Conservation (phyloP, 2,113 vertebrate species). For the Pongo abelii region DNA sequence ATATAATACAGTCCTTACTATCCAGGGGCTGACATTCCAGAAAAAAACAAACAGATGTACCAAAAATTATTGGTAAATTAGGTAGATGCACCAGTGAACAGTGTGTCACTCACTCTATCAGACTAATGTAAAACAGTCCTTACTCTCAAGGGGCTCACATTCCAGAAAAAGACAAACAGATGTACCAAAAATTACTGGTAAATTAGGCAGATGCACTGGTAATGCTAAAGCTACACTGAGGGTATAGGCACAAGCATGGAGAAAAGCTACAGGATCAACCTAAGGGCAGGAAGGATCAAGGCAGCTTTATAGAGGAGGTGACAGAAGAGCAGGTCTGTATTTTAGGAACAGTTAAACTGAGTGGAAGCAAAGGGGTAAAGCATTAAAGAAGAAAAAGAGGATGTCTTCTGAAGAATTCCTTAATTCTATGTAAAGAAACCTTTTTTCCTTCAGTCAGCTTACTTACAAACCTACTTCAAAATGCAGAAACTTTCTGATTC, state of each 20-base stretch:
- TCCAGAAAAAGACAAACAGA: neutral
- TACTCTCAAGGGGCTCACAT: neutral
- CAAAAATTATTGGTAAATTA: neutral
- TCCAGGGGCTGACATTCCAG: neutral
- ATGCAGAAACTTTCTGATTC: constrained; percentile 16
- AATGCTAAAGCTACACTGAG: neutral
- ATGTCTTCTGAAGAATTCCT: neutral
- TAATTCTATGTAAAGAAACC: neutral
- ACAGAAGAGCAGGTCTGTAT: neutral
- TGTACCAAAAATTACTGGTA: neutral
- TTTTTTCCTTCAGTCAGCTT: neutral
- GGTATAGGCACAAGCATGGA: neutral
- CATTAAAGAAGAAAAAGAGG: neutral
- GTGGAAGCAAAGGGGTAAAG: neutral
- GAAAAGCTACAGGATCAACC: neutral
- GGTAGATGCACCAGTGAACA: neutral
- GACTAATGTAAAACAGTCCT: neutral
- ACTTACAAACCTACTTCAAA: constrained; percentile 33
- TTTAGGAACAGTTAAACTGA: neutral
- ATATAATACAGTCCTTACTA: neutral
- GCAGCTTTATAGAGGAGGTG: neutral
- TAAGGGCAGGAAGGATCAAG: neutral
- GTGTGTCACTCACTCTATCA: neutral
- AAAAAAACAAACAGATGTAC: constrained; percentile 7
- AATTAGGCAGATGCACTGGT: neutral